A percentile compares a stretch with the other conserved stretches of the same genome.
Evolutionary conservation across 2,797 vertebrate genomes (phyloP).

Genomic region (Acanthornis magna): DNA sequence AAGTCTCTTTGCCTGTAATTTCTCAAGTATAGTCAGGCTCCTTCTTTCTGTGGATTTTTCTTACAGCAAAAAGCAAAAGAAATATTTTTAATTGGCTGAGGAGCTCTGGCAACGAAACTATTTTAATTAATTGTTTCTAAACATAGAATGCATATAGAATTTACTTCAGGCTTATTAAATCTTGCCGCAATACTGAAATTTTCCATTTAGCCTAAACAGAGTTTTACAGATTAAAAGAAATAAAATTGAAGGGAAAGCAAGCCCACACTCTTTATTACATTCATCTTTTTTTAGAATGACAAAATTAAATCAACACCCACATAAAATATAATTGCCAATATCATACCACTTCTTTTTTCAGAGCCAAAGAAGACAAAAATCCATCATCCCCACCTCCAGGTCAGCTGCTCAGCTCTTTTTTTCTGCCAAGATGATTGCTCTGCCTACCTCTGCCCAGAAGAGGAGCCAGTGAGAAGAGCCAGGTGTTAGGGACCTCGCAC

Average conservation of each 20-base stretch:
- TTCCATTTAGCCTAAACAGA: conserved; percentile 45
- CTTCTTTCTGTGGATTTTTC: conserved; percentile 1
- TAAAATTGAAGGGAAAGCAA: conserved; percentile 36
- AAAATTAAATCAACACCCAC: conserved; percentile 54
- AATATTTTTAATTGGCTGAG: conserved; percentile 20
- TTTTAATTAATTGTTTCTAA: conserved; percentile 57
- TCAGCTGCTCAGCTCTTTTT: conserved; percentile 23
- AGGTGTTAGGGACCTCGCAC: not conserved
- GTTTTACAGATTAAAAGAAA: conserved; percentile 29
- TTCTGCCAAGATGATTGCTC: not conserved
- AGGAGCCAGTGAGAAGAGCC: conserved; percentile 20
- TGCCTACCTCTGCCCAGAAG: not conserved
- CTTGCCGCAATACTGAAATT: conserved; percentile 42
- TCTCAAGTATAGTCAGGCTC: not conserved
- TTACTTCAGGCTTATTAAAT: conserved; percentile 46
- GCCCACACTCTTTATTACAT: conserved; percentile 33
- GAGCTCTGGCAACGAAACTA: not conserved
- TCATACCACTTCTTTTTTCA: conserved; percentile 11
- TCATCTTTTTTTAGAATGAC: conserved; percentile 27
- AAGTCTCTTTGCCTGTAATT: conserved; percentile 3
- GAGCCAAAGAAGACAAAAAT: conserved; percentile 43
- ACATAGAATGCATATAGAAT: conserved; percentile 4
- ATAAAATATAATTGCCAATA: conserved; percentile 41
- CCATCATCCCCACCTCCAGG: conserved; percentile 44
- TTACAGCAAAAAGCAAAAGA: not conserved